Conservation (phyloP, 2,888 invertebrate genomes). For the Nymphalis c-album region DNA sequence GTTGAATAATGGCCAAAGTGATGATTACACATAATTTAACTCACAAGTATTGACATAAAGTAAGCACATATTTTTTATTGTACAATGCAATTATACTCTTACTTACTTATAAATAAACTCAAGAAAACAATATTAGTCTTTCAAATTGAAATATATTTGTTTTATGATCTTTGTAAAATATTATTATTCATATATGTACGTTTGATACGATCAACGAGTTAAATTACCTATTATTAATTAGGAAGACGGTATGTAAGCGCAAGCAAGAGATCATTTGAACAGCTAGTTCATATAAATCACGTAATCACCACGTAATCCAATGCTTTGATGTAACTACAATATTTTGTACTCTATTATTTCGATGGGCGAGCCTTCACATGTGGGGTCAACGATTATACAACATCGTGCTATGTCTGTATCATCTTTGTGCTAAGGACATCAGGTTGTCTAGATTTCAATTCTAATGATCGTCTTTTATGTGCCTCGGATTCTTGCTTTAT, state of each 20-base stretch:
- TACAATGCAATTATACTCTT: too few relatives aligned
- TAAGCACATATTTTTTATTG: too few relatives aligned
- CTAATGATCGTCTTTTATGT: constrained; percentile 13
- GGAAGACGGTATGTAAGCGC: constrained; percentile 3
- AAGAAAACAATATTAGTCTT: too few relatives aligned
- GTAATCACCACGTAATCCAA: constrained; percentile 16
- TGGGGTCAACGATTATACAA: constrained; percentile 45
- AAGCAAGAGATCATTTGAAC: not conserved
- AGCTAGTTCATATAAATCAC: constrained; percentile 6
- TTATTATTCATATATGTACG: too few relatives aligned
- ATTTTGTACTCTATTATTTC: constrained; percentile 20
- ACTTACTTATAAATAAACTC: too few relatives aligned
- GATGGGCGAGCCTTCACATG: constrained; percentile 34
- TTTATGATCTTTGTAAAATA: too few relatives aligned
- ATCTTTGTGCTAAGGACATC: constrained; percentile 40
- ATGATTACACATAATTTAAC: too few relatives aligned
- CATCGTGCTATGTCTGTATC: constrained; percentile 32
- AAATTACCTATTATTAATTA: not conserved
- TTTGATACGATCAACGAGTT: too few relatives aligned
- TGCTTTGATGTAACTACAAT: constrained; percentile 14
- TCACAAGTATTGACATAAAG: too few relatives aligned
- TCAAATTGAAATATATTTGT: too few relatives aligned
- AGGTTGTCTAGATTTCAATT: constrained; percentile 26
- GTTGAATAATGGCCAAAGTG: not conserved
- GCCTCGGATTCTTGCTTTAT: not conserved